Evolutionary conservation across 2,113 vertebrate species (phyloP).

Genomic region (Tylochromis polylepis): DNA sequence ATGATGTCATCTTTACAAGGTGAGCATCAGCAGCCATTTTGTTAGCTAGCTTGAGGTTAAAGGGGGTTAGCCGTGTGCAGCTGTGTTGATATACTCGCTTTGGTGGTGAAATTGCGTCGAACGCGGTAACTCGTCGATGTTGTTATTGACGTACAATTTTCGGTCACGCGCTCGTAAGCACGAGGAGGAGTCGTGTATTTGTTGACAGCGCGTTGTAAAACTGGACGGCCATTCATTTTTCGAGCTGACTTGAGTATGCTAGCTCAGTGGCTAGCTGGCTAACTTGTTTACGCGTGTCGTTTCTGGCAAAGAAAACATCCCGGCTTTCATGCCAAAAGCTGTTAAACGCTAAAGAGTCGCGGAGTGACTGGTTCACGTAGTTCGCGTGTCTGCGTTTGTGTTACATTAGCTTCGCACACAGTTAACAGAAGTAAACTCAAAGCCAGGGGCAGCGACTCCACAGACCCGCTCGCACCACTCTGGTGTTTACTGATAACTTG

Average conservation of each 20-base stretch:
- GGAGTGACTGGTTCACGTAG: background rate
- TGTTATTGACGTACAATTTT: accelerated
- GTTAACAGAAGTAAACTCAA: background rate
- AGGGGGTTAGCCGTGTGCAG: slow-evolving; percentile 25
- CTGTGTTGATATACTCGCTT: background rate
- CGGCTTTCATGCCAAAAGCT: slow-evolving; percentile 6
- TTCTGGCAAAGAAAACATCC: background rate
- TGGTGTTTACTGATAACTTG: slow-evolving; percentile 5
- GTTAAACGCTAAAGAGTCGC: background rate
- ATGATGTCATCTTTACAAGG: slow-evolving; percentile 68
- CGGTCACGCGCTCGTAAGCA: background rate
- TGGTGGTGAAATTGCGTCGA: background rate
- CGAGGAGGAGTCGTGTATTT: background rate
- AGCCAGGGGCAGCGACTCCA: background rate
- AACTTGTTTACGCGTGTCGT: slow-evolving; percentile 31
- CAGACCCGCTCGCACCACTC: background rate
- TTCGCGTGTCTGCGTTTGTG: background rate
- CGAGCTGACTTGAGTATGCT: slow-evolving; percentile 36
- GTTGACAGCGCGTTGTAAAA: background rate
- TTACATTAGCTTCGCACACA: background rate
- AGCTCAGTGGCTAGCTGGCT: slow-evolving; percentile 47
- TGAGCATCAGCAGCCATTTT: slow-evolving; percentile 72
- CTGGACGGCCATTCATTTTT: slow-evolving; percentile 62
- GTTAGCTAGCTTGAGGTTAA: slow-evolving; percentile 67
- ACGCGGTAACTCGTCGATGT: background rate